Conservation (phyloP, 2,888 invertebrate genomes). For the Diogma glabrata region DNA sequence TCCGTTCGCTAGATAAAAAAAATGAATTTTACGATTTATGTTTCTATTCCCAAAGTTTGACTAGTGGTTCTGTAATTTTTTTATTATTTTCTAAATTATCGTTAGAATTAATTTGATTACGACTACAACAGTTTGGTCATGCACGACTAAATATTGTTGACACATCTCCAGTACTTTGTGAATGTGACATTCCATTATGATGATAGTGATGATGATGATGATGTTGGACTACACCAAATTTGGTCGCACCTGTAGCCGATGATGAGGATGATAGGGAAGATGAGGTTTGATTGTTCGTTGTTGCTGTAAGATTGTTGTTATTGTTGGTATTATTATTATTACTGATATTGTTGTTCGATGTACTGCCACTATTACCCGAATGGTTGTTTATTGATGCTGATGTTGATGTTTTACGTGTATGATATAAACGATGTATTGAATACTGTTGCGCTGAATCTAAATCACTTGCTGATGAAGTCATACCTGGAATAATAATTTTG, state of each 20-base stretch:
- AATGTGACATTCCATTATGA: slow-evolving; percentile 41
- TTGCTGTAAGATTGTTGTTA: neutral
- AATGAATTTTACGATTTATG: too few relatives aligned
- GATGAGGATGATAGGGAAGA: slow-evolving; percentile 10
- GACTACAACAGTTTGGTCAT: too few relatives aligned
- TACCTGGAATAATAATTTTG: too few relatives aligned
- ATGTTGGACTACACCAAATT: slow-evolving; percentile 18
- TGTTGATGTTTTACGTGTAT: slow-evolving; percentile 15
- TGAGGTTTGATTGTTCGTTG: slow-evolving; percentile 2
- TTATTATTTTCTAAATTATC: slow-evolving; percentile 7
- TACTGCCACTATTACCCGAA: neutral
- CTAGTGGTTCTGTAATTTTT: slow-evolving; percentile 5
- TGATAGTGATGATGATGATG: slow-evolving; percentile 19
- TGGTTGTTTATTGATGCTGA: neutral
- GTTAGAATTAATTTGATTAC: neutral
- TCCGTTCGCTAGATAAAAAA: too few relatives aligned
- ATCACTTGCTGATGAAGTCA: slow-evolving; percentile 32
- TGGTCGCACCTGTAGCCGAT: slow-evolving; percentile 7
- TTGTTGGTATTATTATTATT: slow-evolving; percentile 12
- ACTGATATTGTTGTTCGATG: slow-evolving; percentile 6
- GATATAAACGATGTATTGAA: slow-evolving; percentile 34
- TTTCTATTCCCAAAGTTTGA: slow-evolving; percentile 5
- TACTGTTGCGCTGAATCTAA: slow-evolving; percentile 36
- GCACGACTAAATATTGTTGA: slow-evolving; percentile 51
- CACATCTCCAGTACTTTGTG: slow-evolving; percentile 52